Evolutionary conservation across 2,888 invertebrate genomes (phyloP).

Genomic region (Ophonus ardosiacus): DNA sequence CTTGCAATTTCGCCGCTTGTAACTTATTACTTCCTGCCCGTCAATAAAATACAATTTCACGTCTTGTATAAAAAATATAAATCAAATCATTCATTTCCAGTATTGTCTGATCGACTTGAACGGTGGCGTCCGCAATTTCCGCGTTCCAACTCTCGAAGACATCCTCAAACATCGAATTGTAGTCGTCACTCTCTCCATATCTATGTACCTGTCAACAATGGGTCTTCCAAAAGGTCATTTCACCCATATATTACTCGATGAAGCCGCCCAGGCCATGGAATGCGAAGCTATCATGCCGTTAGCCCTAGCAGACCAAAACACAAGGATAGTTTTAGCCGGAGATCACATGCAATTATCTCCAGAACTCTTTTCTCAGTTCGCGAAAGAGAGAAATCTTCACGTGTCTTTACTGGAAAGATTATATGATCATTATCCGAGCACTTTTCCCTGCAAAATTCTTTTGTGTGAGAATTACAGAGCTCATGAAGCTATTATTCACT

Average conservation of each 20-base stretch:
- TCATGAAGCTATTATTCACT: conserved; percentile 88
- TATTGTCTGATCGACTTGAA: conserved; percentile 84
- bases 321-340: conserved; percentile 88
- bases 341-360: conserved; percentile 93
- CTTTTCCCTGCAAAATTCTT: conserved; percentile 87
- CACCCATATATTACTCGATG: conserved; percentile 90
- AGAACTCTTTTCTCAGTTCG: conserved; percentile 87
- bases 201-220: conserved; percentile 84
- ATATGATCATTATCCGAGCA: conserved; percentile 85
- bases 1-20: too few species aligned
- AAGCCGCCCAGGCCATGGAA: conserved; percentile 92
- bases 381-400: conserved; percentile 83
- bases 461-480: conserved; percentile 90
- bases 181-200: conserved; percentile 88
- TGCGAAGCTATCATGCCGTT: conserved; percentile 90
- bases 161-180: conserved; percentile 84
- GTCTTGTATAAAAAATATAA: neutral
- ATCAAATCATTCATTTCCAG: conserved; percentile 74
- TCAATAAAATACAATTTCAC: too few species aligned
- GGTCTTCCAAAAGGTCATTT: conserved; percentile 84
- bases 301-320: conserved; percentile 83
- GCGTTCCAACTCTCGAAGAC: conserved; percentile 84
- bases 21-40: too few species aligned
- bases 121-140: conserved; percentile 79
- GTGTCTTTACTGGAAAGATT: conserved; percentile 87